Percentiles rank a stretch among this genome's conserved stretches.
phyloP scores from a whole-genome alignment of 2,797 vertebrate genomes.

The Epinephelus coioides region DNA sequence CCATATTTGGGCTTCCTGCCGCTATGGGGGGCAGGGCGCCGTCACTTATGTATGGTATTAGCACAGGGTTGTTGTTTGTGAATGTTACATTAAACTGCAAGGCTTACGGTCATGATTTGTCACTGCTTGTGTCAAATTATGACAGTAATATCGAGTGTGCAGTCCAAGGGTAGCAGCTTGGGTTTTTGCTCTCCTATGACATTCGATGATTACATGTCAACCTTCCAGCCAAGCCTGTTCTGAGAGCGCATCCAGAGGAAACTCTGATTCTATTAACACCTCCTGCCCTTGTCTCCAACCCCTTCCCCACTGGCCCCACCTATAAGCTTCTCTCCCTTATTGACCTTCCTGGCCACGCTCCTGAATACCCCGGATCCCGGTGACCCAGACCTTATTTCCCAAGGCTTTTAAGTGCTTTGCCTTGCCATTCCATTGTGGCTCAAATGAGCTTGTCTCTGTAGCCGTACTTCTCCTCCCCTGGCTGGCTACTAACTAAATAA shows the following conservation, averaged over 20 bases:
- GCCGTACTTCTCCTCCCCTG: conserved; percentile 36
- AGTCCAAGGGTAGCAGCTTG: conserved; percentile 42
- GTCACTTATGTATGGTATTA: conserved; percentile 17
- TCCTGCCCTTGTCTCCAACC: conserved; percentile 51
- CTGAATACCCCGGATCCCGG: conserved; percentile 59
- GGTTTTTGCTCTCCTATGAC: conserved; percentile 61
- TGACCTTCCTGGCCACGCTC: conserved; percentile 73
- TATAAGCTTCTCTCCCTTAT: conserved; percentile 49
- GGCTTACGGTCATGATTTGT: conserved; percentile 56
- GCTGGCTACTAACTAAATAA: conserved; percentile 57
- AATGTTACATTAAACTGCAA: conserved; percentile 42
- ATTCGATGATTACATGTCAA: conserved; percentile 79
- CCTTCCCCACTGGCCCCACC: conserved; percentile 34
- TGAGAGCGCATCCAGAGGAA: conserved; percentile 69
- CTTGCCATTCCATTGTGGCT: conserved; percentile 62
- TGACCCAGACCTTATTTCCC: conserved; percentile 74
- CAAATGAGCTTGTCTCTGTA: conserved; percentile 68
- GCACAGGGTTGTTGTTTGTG: conserved; percentile 21
- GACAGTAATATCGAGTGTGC: conserved; percentile 49
- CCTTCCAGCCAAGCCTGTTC: conserved; percentile 52
- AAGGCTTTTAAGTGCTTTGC: conserved; percentile 68
- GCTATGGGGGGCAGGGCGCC: not conserved
- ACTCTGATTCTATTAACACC: conserved; percentile 78
- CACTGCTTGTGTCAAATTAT: conserved; percentile 46
- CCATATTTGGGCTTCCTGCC: conserved; percentile 32